These are phyloP conservation scores for Flabesymbios commensalis DNA, from an alignment of 2,888 invertebrate species.

Conservation along the genomic window DNA sequence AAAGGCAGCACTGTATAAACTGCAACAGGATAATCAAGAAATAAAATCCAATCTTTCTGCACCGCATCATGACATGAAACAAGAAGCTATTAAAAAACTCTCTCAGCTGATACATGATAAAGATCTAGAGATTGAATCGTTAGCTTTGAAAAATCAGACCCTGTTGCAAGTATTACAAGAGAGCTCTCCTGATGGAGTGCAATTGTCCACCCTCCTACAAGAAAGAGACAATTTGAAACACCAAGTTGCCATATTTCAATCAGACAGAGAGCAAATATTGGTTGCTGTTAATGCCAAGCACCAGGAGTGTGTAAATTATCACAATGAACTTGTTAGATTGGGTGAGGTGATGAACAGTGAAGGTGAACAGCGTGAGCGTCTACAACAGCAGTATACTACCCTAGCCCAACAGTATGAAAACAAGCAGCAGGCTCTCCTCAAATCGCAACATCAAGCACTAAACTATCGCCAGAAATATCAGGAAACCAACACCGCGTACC, in stretches of 20 bases:
- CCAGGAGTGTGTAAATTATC: constrained; percentile 81
- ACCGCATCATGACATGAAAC: constrained; percentile 56
- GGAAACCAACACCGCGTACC: not conserved
- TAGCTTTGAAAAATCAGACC: constrained; percentile 59
- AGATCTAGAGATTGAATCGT: constrained; percentile 62
- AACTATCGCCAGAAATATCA: constrained; percentile 51
- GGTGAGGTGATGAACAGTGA: constrained; percentile 42
- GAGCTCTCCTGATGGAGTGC: constrained; percentile 22
- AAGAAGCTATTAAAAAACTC: constrained; percentile 60
- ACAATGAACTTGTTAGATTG: constrained; percentile 81
- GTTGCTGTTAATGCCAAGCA: constrained; percentile 75
- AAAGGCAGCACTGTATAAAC: constrained; percentile 55
- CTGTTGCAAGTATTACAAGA: constrained; percentile 57
- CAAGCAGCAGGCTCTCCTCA: constrained; percentile 56
- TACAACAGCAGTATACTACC: constrained; percentile 50
- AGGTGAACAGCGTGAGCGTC: constrained; percentile 43
- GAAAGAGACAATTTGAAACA: constrained; percentile 66
- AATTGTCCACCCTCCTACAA: constrained; percentile 42
- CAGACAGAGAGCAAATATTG: constrained; percentile 62
- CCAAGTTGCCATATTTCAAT: constrained; percentile 70
- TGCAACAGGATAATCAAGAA: constrained; percentile 57
- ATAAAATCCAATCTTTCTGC: not conserved
- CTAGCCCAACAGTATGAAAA: constrained; percentile 60
- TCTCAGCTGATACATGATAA: constrained; percentile 61
- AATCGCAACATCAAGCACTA: constrained; percentile 59